Percentiles rank a stretch among this genome's conserved stretches.
These are phyloP conservation scores for Rissa tridactyla DNA, from an alignment of 2,113 vertebrate species.

Conservation along the genomic window DNA sequence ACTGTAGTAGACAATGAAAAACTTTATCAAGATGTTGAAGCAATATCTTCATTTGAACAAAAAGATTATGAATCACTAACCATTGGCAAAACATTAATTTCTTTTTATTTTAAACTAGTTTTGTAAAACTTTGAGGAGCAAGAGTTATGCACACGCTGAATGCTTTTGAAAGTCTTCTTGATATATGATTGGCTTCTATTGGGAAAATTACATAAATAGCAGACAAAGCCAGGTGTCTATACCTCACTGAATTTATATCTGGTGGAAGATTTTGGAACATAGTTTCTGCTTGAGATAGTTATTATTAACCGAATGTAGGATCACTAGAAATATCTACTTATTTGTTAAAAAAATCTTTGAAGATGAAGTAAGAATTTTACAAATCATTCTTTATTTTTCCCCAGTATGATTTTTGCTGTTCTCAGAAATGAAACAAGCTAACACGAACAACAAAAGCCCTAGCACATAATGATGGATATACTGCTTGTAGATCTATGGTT, in stretches of 20 bases:
- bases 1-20: background rate
- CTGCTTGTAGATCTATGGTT: background rate
- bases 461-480: background rate
- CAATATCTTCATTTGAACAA: background rate
- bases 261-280: background rate
- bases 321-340: background rate
- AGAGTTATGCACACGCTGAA: background rate
- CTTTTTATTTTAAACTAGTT: background rate
- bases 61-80: background rate
- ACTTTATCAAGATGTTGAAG: background rate
- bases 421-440: background rate
- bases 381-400: background rate
- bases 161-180: background rate
- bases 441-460: background rate
- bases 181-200: background rate
- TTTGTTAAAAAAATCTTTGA: background rate
- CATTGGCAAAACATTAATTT: background rate
- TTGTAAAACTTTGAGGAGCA: background rate
- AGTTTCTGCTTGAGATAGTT: background rate
- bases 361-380: background rate
- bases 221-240: background rate
- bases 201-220: background rate
- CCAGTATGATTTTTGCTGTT: background rate
- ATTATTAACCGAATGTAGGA: background rate
- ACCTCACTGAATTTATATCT: background rate